Percentiles rank a stretch among this genome's conserved stretches.
Conservation (phyloP, 2,888 invertebrate genomes). For the Graphium colonna region DNA sequence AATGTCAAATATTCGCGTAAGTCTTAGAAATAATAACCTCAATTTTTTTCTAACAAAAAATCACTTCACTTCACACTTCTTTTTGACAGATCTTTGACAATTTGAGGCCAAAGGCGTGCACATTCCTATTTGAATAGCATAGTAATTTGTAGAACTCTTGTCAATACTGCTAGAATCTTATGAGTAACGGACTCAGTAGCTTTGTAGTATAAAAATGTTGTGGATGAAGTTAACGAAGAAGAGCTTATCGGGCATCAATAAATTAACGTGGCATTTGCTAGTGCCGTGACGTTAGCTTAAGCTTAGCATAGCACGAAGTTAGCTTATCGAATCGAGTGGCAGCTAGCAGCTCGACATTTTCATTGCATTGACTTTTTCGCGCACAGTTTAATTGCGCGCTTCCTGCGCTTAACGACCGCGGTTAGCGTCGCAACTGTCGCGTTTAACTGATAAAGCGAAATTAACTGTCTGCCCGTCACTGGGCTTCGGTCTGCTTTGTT, state of each 20-base stretch:
- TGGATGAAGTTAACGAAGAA: neutral
- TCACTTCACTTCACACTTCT: no score
- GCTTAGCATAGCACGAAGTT: neutral
- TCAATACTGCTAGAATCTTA: no score
- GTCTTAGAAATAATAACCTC: no score
- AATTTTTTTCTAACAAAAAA: no score
- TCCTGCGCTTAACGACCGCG: slow-evolving; percentile 17
- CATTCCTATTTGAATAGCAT: no score
- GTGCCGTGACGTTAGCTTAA: neutral
- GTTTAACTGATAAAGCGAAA: slow-evolving; percentile 13
- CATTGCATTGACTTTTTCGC: slow-evolving; percentile 7
- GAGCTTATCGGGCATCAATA: neutral
- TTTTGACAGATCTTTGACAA: no score
- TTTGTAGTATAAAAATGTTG: no score
- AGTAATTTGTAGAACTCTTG: no score
- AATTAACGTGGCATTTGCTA: neutral
- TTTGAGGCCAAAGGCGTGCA: no score
- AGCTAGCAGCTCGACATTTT: slow-evolving; percentile 13
- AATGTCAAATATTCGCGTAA: no score
- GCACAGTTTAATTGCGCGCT: slow-evolving; percentile 17
- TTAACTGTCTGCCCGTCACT: neutral
- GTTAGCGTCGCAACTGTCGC: slow-evolving; percentile 10
- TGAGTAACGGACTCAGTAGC: no score
- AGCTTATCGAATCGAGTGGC: slow-evolving; percentile 10
- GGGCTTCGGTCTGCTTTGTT: neutral